Percentiles rank a stretch among this genome's conserved stretches.
Conservation (phyloP, 2,888 invertebrate genomes). For the Candidula unifasciata region DNA sequence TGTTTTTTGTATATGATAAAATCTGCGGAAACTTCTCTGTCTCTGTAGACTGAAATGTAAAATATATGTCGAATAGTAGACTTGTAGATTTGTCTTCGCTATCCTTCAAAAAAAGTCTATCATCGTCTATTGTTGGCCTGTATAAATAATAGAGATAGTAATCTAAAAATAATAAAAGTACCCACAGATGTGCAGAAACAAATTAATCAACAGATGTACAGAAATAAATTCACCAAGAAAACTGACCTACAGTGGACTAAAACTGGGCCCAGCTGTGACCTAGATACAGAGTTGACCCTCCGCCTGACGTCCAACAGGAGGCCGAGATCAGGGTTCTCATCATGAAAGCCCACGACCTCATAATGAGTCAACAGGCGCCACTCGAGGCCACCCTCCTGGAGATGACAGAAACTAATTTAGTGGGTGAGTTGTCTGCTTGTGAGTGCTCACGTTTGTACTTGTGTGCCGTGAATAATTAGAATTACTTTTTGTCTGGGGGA, state of each 20-base stretch:
- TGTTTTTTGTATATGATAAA: too few species aligned
- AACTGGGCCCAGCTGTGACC: slow-evolving; percentile 90
- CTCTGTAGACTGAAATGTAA: too few species aligned
- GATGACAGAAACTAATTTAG: not conserved
- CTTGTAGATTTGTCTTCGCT: too few species aligned
- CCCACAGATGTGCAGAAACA: not conserved
- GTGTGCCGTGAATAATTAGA: too few species aligned
- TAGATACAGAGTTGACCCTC: slow-evolving; percentile 90
- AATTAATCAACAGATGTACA: too few species aligned
- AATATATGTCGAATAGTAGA: too few species aligned
- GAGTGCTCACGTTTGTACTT: not conserved
- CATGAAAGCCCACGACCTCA: slow-evolving; percentile 99
- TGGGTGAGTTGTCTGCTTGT: not conserved
- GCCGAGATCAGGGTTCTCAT: slow-evolving; percentile 95
- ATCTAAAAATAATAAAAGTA: not conserved
- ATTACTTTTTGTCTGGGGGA: too few species aligned
- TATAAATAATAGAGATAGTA: not conserved
- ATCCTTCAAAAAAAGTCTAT: too few species aligned
- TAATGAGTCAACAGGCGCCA: slow-evolving; percentile 93
- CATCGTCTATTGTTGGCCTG: too few species aligned
- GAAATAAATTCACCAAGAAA: not conserved
- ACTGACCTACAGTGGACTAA: slow-evolving; percentile 96
- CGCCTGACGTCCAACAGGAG: slow-evolving; percentile 95
- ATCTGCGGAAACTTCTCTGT: too few species aligned
- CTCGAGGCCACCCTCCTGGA: slow-evolving; percentile 79